These are phyloP conservation scores for Odobenus rosmarus DNA, from an alignment of 2,113 vertebrate genomes.

Conservation along the genomic window DNA sequence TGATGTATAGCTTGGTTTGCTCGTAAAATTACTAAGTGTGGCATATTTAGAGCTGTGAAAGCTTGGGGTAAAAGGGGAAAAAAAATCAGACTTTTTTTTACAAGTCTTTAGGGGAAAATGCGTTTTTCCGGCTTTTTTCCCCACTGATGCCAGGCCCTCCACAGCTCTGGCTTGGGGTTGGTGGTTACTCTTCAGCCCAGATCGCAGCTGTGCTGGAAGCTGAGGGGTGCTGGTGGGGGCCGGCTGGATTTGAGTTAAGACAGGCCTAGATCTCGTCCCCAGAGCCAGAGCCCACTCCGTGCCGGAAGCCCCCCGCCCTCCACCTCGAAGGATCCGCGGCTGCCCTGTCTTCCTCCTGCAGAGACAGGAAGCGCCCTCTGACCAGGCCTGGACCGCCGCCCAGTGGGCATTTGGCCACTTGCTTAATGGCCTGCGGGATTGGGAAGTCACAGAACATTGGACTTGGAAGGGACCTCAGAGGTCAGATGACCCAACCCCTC, in stretches of 20 bases:
- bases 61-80: conserved; percentile 63
- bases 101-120: conserved; percentile 66
- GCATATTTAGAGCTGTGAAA: conserved; percentile 67
- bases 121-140: conserved; percentile 18
- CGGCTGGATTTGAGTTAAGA: not conserved
- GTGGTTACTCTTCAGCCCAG: not conserved
- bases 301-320: not conserved
- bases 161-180: not conserved
- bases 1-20: conserved; percentile 72
- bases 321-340: not conserved
- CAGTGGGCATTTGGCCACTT: conserved; percentile 52
- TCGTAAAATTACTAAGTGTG: conserved; percentile 80
- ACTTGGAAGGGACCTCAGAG: conserved; percentile 4
- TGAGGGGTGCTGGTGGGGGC: too few relatives aligned
- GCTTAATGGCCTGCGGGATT: conserved; percentile 26
- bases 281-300: too few relatives aligned
- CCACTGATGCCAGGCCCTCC: not conserved
- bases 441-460: conserved; percentile 23
- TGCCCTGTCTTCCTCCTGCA: not conserved
- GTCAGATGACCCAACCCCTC: not conserved
- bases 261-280: not conserved
- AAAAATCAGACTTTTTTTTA: conserved; percentile 60
- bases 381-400: conserved; percentile 60
- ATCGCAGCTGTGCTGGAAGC: not conserved
- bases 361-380: conserved; percentile 59